Percentiles rank a stretch among this genome's conserved stretches.
Conservation (phyloP, 2,888 invertebrate species). For the Orgyia antiqua region DNA sequence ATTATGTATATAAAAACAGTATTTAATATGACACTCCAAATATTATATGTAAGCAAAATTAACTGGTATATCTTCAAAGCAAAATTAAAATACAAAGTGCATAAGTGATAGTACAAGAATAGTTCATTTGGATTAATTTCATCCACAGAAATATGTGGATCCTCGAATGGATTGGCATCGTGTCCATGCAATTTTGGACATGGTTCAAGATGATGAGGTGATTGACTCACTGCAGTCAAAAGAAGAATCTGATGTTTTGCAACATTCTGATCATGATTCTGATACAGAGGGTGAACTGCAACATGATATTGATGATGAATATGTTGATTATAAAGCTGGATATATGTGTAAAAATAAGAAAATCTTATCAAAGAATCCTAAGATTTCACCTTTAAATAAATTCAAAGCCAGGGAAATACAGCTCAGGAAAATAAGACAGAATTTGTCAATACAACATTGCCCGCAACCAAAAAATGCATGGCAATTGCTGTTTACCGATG, state of each 20-base stretch:
- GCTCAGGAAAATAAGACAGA: constrained; percentile 40
- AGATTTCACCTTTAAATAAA: constrained; percentile 27
- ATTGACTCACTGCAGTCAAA: constrained; percentile 61
- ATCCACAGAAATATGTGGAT: constrained; percentile 72
- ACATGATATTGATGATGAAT: constrained; percentile 41
- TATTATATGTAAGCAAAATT: too few species aligned
- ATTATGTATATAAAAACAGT: constrained; percentile 9
- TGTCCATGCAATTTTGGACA: constrained; percentile 68
- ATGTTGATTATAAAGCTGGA: constrained; percentile 44
- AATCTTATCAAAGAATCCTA: constrained; percentile 43
- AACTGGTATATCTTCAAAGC: not conserved
- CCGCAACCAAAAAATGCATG: constrained; percentile 54
- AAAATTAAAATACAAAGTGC: constrained; percentile 11
- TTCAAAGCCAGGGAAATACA: constrained; percentile 36
- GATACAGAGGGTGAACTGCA: constrained; percentile 58
- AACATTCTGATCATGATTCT: constrained; percentile 62
- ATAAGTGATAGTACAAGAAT: constrained; percentile 41
- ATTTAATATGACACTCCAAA: constrained; percentile 36
- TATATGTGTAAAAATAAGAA: constrained; percentile 52
- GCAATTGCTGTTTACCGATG: constrained; percentile 60
- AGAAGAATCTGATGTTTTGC: constrained; percentile 58
- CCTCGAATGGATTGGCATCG: constrained; percentile 73
- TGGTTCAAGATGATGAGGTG: constrained; percentile 64
- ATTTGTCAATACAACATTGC: constrained; percentile 32
- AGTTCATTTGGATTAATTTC: constrained; percentile 69